Percentiles rank a stretch among this genome's conserved stretches.
Conservation (phyloP, 2,888 invertebrate species). For the Drosophila yooni region DNA sequence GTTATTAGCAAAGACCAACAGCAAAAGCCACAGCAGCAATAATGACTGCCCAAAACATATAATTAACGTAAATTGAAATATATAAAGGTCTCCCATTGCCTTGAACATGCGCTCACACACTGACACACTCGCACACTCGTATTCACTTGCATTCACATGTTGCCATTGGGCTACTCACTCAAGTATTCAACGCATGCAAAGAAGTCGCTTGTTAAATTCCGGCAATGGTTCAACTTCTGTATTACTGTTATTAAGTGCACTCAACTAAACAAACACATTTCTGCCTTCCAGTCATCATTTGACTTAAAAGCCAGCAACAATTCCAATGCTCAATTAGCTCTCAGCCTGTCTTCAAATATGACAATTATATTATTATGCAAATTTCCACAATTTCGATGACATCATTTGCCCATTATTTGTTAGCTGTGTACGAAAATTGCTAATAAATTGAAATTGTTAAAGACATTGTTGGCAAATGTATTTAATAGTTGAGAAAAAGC, state of each 20-base stretch:
- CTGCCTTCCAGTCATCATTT: background rate
- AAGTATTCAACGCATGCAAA: conserved; percentile 47
- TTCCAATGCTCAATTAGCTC: background rate
- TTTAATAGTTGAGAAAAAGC: background rate
- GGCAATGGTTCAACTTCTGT: background rate
- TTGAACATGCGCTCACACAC: background rate
- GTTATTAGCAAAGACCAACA: conserved; percentile 35
- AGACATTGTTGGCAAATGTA: background rate
- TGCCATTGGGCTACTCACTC: conserved; percentile 28
- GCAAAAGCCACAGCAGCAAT: conserved; percentile 15
- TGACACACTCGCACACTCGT: background rate
- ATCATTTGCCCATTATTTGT: conserved; percentile 2
- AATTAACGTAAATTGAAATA: conserved; percentile 54
- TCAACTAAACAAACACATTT: conserved; percentile 18
- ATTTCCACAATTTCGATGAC: conserved; percentile 5
- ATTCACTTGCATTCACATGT: conserved; percentile 40
- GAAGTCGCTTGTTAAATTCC: conserved; percentile 6
- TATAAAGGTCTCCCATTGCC: conserved; percentile 23
- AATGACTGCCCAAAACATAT: conserved; percentile 34
- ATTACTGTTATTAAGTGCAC: conserved; percentile 27
- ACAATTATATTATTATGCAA: background rate
- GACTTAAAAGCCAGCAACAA: background rate
- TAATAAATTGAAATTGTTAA: background rate
- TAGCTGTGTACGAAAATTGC: background rate
- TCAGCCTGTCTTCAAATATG: background rate